A percentile compares a stretch with the other conserved stretches of the same genome.
phyloP scores from a whole-genome alignment of 2,113 vertebrate genomes.

The Tragulus kanchil region DNA sequence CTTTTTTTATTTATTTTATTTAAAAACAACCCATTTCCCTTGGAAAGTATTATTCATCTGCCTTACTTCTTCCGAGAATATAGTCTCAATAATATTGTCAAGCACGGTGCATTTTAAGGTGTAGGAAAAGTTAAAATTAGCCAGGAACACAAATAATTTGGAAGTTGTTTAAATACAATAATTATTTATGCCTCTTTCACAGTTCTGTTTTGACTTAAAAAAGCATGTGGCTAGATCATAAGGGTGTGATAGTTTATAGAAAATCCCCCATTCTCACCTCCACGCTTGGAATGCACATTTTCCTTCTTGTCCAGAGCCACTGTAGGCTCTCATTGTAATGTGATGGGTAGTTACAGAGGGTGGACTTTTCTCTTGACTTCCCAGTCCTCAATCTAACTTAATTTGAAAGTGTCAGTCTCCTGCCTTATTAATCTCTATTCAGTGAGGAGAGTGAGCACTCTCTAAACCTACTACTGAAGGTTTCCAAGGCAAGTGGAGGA shows the following conservation, averaged over 20 bases:
- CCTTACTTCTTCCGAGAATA: constrained; percentile 52
- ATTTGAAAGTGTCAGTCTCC: not conserved
- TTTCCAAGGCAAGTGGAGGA: not conserved
- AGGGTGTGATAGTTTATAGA: not conserved
- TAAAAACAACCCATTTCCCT: constrained; percentile 20
- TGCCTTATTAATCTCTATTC: not conserved
- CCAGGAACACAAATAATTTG: not conserved
- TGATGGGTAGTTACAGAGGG: not conserved
- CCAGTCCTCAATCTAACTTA: not conserved
- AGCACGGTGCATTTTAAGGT: not conserved
- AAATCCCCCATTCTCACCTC: not conserved
- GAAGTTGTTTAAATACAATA: constrained; percentile 40
- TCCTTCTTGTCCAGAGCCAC: not conserved
- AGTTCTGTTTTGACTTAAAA: constrained; percentile 19
- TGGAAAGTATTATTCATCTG: constrained; percentile 47
- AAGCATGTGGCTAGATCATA: not conserved
- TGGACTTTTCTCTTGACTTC: not conserved
- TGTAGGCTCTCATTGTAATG: not conserved
- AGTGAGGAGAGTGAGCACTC: not conserved
- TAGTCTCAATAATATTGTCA: not conserved
- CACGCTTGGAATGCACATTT: not conserved
- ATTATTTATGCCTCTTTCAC: constrained; percentile 15
- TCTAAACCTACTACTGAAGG: not conserved
- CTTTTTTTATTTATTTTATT: constrained; percentile 22
- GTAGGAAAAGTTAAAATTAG: constrained; percentile 54